Base-by-base conservation (phyloP, 1,140 invertebrate species). In the Drosophila jambulina region DNA sequence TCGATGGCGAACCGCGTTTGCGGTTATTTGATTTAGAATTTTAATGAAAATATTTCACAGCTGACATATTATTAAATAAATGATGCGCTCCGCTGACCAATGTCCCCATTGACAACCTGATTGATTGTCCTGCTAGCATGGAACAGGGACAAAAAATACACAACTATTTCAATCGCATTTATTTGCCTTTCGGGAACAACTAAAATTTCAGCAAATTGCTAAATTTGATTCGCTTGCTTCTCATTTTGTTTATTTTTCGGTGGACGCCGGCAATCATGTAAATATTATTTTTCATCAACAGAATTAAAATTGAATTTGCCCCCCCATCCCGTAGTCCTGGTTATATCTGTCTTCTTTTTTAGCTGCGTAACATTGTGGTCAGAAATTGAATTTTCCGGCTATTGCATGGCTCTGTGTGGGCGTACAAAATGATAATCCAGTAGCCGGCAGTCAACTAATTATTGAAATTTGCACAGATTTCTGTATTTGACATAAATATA, bases 51-150 rank as follows among this genome's bases (percentile, higher is more conserved):
- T 75, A 80, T 88, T 87, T 88, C 68, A 78, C 78, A 70, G 80
- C 74, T 84, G 72, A 80, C 60, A 80, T 75, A 64, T 84, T 83
- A 83, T 72, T 80, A 87, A 87, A 84, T 88, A 71, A 84, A 78
- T 87, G 45, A 71, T 48, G 17, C 72, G 68, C 71, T 70, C 53
- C 46, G 25, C 49, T 42, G 58, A 57, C 57, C 51, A 56, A 13
- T 59, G 57, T 45, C 42, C 49, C 27, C 57, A 62, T 54, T 67
- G 76, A 74, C 76, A 70, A 45, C 42, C 72, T 84, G 83, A 87
- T 80, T 87, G 83, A 87, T 87, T 87, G 76, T 77, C 56, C 64
- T 71, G 51, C 65, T 38, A 60, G 43, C 77, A 38, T 64, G 27
- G 49, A 49, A 69, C 21, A 58, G 17, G 25, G 4, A 48, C 48